Evolutionary conservation across 2,888 invertebrate species (phyloP), one percentile per base, ranked within the genome.

Genomic region (Dicyrtomina minuta): DNA sequence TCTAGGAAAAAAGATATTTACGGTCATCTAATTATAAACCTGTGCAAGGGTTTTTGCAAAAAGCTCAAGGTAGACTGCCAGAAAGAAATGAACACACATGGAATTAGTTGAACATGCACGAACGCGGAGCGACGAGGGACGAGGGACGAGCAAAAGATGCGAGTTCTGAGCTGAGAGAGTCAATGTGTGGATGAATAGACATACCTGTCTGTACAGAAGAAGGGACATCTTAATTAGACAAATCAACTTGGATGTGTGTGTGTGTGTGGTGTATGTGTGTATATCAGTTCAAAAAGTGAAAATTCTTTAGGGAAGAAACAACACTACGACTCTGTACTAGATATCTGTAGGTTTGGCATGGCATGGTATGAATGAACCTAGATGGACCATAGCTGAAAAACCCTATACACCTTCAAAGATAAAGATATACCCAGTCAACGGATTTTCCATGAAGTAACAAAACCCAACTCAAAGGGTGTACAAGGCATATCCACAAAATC

Each of bases 11-110:
- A 56, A 58, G 58, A 58, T 56, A 65, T 65, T 65, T 65, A 65
- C 65, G 65, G 65, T 65, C 65, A 65, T 65, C 65, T 65, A 65
- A 65, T 65, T 65, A 65, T 65, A 65, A 65, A 56, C 65, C 56
- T 65, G 65, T 39, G 39, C 53, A 44, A 64, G 64, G 53, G 64
- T 49, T 51, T 62, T 53, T 53, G 24, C 39, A 55, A 65, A 26
- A 15, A 15, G n/a, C 55, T 65, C 65, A 65, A 65, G 65, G 65
- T 65, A 65, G 65, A 56, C 65, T 55, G 55, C 65, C 65, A 55
- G 22, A 39, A 41, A 39, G 39, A 43, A 44, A 13, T 39, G 41
- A 43, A 39, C 39, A 24, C 51, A 49, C 24, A 33, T 15, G 44
- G 22, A 60, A 60, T 41, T 55, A 20, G 58, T 20, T 39, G 33